Base-by-base conservation (phyloP, 2,888 invertebrate genomes). In the Brachyptera putata region DNA sequence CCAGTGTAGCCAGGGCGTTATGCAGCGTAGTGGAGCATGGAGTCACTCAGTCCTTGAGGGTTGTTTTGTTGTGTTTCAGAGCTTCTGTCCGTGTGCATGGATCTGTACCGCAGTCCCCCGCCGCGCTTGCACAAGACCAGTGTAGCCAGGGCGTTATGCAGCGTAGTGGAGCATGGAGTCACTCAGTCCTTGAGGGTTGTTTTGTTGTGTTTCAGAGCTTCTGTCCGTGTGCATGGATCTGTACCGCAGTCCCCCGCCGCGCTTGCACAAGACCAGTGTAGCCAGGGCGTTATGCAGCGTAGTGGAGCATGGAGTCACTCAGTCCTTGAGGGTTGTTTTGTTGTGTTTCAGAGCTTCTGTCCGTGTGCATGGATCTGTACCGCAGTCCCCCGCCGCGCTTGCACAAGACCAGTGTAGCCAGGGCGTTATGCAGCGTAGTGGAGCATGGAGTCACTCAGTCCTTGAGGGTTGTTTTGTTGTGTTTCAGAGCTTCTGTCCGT, bases 341-440 rank as follows among this genome's bases (percentile, higher is more conserved):
- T n/a, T n/a, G n/a, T n/a, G n/a, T n/a, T n/a, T n/a, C 43, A 60
- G 60, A 60, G 16, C 49, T 60, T 13, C 34, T 60, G 48, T 41
- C 46, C 18, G 5, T 25, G 26, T 56, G 46, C 41, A 49, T 56
- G 34, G 18, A 56, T 22, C 49, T 56, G 56, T 56, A 46, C 16
- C 49, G 48, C 14, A 11, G 13, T 5, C 43, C 60, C 16, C 56
- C 60, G 11, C 3, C 22, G n/a, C 25, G 49, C 18, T 36, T 60
- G 24, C 36, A 56, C 24, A 56, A 56, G 30, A 25, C 34, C 18
- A 5, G 22, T 14, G 16, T 60, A 18, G 16, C 39, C 5, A 25
- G 36, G 14, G 56, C 60, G 9, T 49, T 60, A 7, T 37, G 24
- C 21, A 34, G 30, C n/a, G 24, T 60, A 16, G 48, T 56, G 25